Base-by-base conservation (phyloP, 2,113 vertebrate genomes). In the Pteruthius melanotis region DNA sequence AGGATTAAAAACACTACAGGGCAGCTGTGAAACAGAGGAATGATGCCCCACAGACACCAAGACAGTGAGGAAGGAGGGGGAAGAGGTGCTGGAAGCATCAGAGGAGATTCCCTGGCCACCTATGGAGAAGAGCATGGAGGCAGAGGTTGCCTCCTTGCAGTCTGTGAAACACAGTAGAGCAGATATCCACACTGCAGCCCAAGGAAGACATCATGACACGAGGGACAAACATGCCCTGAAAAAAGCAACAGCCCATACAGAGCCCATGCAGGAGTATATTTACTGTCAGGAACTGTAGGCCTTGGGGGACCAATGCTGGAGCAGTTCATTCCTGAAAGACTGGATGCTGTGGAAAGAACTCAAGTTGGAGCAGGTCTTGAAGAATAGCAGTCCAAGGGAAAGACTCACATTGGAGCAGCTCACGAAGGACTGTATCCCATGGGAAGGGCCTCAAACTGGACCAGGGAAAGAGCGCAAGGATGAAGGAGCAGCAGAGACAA, bases 171-270 rank as follows among this genome's bases (percentile, higher is more conserved):
- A 56, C 28, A 45, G 35, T 1, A 10, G 21, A 64, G 22, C 12
- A 74, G 22, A 61, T 21, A 66, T 6, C n/a, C 20, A n/a, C 8
- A 11, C 10, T 33, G 39, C 39, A 56, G 45, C 33, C 11, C 3
- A 4, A 65, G 26, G 8, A 80, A 52, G 17, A 66, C 1, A 0
- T 14, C 52, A 45, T 0, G 1, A 28, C 24, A 83, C 1, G 1
- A 87, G 35, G 74, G 24, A 63, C 2, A 39, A 59, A 56, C 10
- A 6, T 20, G 60, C 15, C 15, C 54, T 54, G 15, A 59, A 64
- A 71, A 64, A 78, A 69, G 31, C 4, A 75, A 31, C 28, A 59
- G 40, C 56, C 27, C 23, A 63, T 0, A 23, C 53, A 61, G 2
- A 37, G 47, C 18, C 15, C 60, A 35, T 0, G 0, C 2, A 50